Evolutionary conservation across 2,113 vertebrate genomes (phyloP).

Genomic region (Rana temporaria): DNA sequence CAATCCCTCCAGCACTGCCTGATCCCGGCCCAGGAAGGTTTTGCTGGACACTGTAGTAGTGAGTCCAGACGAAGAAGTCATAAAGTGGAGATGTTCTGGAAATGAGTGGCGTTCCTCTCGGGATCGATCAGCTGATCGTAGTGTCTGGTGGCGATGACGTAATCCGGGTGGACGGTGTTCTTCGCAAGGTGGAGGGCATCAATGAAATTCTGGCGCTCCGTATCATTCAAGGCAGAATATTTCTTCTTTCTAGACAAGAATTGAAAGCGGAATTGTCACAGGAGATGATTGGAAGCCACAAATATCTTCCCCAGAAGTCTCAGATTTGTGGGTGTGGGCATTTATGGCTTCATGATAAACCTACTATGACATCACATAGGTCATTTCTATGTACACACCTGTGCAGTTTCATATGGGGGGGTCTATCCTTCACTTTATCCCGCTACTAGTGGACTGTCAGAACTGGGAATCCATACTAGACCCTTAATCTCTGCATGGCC

Average conservation of each 20-base stretch:
- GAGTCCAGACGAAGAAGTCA: constrained; percentile 96
- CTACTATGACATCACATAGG: too few species aligned
- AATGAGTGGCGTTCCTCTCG: constrained; percentile 83
- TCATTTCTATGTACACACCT: too few species aligned
- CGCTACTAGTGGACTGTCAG: too few species aligned
- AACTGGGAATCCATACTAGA: too few species aligned
- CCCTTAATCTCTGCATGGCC: too few species aligned
- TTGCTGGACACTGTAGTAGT: constrained; percentile 96
- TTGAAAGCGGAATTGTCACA: too few species aligned
- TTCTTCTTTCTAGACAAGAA: constrained; percentile 83
- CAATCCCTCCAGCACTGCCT: constrained; percentile 88
- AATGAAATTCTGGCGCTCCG: constrained; percentile 82
- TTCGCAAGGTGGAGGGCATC: constrained; percentile 88
- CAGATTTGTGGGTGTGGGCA: too few species aligned
- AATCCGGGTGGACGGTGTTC: constrained; percentile 82
- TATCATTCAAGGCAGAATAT: constrained; percentile 81
- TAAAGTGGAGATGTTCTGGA: constrained; percentile 94
- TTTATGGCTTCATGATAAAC: too few species aligned
- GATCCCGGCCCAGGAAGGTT: constrained; percentile 88
- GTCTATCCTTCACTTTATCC: too few species aligned
- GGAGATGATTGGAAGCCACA: too few species aligned
- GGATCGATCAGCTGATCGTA: constrained; percentile 82
- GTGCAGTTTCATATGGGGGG: too few species aligned
- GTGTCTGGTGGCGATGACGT: constrained; percentile 88
- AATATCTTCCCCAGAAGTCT: too few species aligned